Evolutionary conservation across 1,140 invertebrate genomes (phyloP).

Genomic region (Apis cerana): DNA sequence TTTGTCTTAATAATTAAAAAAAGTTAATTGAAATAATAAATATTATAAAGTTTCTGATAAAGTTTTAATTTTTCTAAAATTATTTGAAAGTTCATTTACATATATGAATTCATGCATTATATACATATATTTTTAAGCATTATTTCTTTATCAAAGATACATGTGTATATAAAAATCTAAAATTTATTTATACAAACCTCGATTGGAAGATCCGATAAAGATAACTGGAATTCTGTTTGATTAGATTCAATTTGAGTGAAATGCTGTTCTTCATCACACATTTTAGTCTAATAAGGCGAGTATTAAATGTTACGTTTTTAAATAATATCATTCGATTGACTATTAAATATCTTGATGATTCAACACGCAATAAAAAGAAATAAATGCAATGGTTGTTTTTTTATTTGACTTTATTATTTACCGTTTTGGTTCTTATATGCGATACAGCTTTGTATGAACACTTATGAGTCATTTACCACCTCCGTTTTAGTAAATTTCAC

Average conservation of each 20-base stretch:
- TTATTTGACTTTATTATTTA: slow-evolving; percentile 34
- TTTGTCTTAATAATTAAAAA: not conserved
- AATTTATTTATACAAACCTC: slow-evolving; percentile 62
- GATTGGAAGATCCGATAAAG: slow-evolving; percentile 69
- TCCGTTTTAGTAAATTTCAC: slow-evolving; percentile 6
- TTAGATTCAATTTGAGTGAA: slow-evolving; percentile 2
- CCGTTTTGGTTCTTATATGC: slow-evolving; percentile 34
- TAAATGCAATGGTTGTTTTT: slow-evolving; percentile 9
- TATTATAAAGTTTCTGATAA: not conserved
- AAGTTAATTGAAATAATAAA: not conserved
- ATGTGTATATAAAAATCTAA: not conserved
- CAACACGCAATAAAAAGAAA: not conserved
- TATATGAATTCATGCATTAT: too few relatives aligned
- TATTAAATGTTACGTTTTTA: not conserved
- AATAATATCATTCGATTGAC: slow-evolving; percentile 55
- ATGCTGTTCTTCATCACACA: slow-evolving; percentile 52
- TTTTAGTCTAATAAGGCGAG: slow-evolving; percentile 31
- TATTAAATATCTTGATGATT: not conserved
- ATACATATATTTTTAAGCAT: not conserved
- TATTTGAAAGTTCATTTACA: not conserved
- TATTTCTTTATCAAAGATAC: not conserved
- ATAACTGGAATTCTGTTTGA: slow-evolving; percentile 32
- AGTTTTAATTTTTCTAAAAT: not conserved
- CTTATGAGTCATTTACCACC: slow-evolving; percentile 44
- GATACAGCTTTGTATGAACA: slow-evolving; percentile 15